Evolutionary conservation across 1,140 invertebrate species (phyloP), one percentile per base, ranked within the genome.

Genomic region (Plutomurus gul): DNA sequence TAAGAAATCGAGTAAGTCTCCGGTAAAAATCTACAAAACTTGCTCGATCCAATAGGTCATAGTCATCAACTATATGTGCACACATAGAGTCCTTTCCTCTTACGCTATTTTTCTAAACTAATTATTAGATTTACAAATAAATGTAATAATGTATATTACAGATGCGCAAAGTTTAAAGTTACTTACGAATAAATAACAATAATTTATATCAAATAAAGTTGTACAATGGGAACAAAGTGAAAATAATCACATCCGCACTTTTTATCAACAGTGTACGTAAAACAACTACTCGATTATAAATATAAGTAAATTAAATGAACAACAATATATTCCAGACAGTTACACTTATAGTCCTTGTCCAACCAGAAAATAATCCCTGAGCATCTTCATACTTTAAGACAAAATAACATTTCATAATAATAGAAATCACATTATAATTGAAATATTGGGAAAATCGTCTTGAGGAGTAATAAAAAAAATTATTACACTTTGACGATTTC

Each of bases 231-330:
- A 60, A 60, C 51, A 60, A 60, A 60, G 51, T 60, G 51, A 60
- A 60, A 60, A 60, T 60, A 60, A 60, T 60, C 51, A 60, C 51
- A 60, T 60, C 13, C 27, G 51, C 51, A 60, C 51, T 60, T n/a
- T n/a, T n/a, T 60, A 60, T 60, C 51, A 27, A n/a, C 27, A 60
- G 25, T 33, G 13, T 30, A 60, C 25, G 56, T 33, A 30, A n/a
- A 65, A 65, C 56, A 65, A 65, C 36, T 65, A n/a, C n/a, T n/a
- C n/a, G 56, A 65, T 65, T 65, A 65, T 65, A n/a, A n/a, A n/a
- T n/a, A n/a, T n/a, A n/a, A n/a, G 39, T 65, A 65, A 65, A 33
- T 65, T n/a, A n/a, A 65, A 65, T 65, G 56, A 65, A 65, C 56
- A 65, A 65, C 27, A 65, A 65, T 33, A 65, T 36, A 25, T 36